phyloP scores from a whole-genome alignment of 2,113 vertebrate species.

The Catharus minimus region DNA sequence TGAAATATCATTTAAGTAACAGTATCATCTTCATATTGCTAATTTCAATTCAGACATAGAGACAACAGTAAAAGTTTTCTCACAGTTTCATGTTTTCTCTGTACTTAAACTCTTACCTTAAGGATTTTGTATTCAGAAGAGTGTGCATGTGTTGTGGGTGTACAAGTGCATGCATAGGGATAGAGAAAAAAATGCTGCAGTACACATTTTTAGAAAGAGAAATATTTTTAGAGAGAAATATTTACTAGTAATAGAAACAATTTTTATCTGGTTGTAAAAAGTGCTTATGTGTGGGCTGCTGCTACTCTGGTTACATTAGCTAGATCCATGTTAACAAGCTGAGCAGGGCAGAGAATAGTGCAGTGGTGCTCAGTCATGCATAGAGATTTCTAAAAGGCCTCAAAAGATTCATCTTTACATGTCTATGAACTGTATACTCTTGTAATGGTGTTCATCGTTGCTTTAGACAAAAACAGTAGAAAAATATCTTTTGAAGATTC shows the following conservation, averaged over 20 bases:
- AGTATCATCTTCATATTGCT: not conserved
- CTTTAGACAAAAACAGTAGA: not conserved
- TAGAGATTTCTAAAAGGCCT: not conserved
- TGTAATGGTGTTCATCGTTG: not conserved
- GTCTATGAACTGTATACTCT: accelerated
- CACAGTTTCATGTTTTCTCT: not conserved
- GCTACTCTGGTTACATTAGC: not conserved
- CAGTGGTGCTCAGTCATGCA: not conserved
- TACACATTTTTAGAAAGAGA: not conserved
- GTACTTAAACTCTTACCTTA: not conserved
- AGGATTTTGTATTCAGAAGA: not conserved
- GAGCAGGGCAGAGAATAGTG: not conserved
- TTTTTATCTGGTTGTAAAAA: not conserved
- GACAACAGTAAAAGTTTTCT: not conserved
- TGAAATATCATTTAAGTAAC: not conserved
- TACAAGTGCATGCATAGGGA: not conserved
- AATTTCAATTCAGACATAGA: not conserved
- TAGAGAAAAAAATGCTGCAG: not conserved
- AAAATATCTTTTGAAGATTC: not conserved
- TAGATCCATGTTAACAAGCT: not conserved
- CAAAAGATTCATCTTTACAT: not conserved
- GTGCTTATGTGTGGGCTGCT: not conserved
- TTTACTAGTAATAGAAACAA: not conserved
- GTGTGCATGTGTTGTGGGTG: accelerated
- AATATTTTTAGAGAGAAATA: not conserved